phyloP scores from a whole-genome alignment of 2,113 vertebrate genomes.

The Vireo altiloquus region DNA sequence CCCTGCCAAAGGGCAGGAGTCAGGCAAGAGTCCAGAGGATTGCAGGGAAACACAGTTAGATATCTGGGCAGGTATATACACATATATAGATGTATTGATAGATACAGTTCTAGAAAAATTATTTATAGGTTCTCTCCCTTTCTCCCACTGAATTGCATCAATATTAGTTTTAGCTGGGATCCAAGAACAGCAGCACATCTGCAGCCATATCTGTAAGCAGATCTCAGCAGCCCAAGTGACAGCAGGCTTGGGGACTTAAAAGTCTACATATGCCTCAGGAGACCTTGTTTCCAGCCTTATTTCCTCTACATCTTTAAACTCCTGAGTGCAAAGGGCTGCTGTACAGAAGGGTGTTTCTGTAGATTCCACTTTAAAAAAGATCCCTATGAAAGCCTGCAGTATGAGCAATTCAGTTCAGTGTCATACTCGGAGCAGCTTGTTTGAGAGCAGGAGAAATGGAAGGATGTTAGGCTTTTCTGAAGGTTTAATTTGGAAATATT shows the following conservation, averaged over 20 bases:
- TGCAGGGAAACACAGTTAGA: background rate
- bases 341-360: background rate
- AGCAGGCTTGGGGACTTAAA: background rate
- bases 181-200: background rate
- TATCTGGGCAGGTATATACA: background rate
- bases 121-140: background rate
- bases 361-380: background rate
- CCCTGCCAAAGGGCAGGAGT: background rate
- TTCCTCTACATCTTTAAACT: background rate
- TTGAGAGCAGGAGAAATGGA: background rate
- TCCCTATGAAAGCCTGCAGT: background rate
- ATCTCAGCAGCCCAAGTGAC: background rate
- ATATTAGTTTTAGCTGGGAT: accelerated
- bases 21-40: background rate
- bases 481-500: background rate
- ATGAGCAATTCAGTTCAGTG: background rate
- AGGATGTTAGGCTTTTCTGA: background rate
- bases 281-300: background rate
- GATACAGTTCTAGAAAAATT: background rate
- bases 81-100: background rate
- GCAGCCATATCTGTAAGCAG: background rate
- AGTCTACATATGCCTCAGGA: background rate
- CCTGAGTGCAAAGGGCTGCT: background rate
- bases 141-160: background rate
- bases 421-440: background rate